Percentiles rank a stretch among this genome's conserved stretches.
Conservation (phyloP, 2,113 vertebrate species). For the Electrona antarctica region DNA sequence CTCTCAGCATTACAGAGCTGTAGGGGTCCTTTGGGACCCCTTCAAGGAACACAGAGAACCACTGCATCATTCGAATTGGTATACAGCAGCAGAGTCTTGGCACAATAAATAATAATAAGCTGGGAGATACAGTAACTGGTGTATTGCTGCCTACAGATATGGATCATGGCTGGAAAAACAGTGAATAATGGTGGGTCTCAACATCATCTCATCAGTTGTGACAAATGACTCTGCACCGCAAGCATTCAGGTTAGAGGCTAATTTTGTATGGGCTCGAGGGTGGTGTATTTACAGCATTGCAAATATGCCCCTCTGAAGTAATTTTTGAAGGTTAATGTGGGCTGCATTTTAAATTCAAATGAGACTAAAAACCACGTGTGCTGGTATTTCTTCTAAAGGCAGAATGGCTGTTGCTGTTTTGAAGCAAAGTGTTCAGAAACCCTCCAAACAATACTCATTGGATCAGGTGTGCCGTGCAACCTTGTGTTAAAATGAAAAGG, state of each 20-base stretch:
- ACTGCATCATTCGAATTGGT: not conserved
- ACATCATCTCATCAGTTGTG: constrained; percentile 16
- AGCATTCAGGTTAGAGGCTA: constrained; percentile 25
- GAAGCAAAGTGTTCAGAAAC: not conserved
- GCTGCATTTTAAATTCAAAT: constrained; percentile 1
- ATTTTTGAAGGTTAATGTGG: constrained; percentile 14
- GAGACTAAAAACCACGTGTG: not conserved
- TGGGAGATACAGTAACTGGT: not conserved
- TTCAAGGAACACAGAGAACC: no score
- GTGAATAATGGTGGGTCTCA: constrained; percentile 36
- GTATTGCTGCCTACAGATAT: constrained; percentile 14
- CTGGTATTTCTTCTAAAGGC: not conserved
- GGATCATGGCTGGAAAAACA: constrained; percentile 16
- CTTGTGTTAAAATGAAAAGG: not conserved
- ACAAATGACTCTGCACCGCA: constrained; percentile 25
- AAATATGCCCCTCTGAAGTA: constrained; percentile 5
- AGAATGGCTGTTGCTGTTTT: not conserved
- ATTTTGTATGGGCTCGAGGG: constrained; percentile 9
- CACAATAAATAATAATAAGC: constrained; percentile 2
- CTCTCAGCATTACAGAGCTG: no score
- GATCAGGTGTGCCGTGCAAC: not conserved
- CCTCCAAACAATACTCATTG: not conserved
- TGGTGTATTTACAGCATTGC: not conserved
- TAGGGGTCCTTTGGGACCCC: no score
- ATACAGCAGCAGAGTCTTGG: not conserved